Evolutionary conservation across 2,888 invertebrate genomes (phyloP), one percentile per base, ranked within the genome.

Genomic region (Tenthredo distinguenda): DNA sequence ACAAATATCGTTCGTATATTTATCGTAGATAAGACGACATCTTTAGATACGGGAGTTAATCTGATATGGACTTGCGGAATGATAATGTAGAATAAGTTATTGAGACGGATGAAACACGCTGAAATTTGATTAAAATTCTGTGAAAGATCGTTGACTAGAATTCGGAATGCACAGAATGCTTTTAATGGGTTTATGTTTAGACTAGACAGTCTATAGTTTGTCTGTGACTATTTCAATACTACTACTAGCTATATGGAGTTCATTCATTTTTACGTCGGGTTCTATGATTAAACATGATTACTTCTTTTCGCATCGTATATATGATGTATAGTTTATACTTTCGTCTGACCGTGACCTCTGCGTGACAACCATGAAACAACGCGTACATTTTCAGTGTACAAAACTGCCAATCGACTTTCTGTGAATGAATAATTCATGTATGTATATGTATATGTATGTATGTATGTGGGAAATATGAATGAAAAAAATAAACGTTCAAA

Each of bases 401-500:
- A 72, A 72, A 72, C n/a, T 72, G 40, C n/a, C 37, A 72, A 72
- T 40, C 9, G 21, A 72, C 40, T 72, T 72, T 5, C 15, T 68
- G 68, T 31, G 6, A 34, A 68, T 34, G 34, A 68, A 68, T 34
- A 18, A 34, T 34, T 68, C 15, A 68, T 68, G 34, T 68, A 18
- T 31, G 34, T 18, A 68, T 68, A 15, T 31, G 12, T 34, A 34
- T n/a, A 2, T 26, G 34, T 34, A 10, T 21, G 0, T 43, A 18
- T 74, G 0, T 18, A 9, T 21, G n/a, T 21, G 40, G 72, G 43
- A 62, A 31, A 81, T 37, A 81, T 58, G 10, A 40, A 81, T 62
- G 21, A 62, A 81, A 10, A 55, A 77, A 77, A 77, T 62, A 62
- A 81, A 58, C 81, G 26, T 58, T 81, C 40, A 34, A 18, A 85